Percentiles rank a stretch among this genome's conserved stretches.
Evolutionary conservation across 1,140 invertebrate genomes (phyloP).

Genomic region (Zophobas atratus): DNA sequence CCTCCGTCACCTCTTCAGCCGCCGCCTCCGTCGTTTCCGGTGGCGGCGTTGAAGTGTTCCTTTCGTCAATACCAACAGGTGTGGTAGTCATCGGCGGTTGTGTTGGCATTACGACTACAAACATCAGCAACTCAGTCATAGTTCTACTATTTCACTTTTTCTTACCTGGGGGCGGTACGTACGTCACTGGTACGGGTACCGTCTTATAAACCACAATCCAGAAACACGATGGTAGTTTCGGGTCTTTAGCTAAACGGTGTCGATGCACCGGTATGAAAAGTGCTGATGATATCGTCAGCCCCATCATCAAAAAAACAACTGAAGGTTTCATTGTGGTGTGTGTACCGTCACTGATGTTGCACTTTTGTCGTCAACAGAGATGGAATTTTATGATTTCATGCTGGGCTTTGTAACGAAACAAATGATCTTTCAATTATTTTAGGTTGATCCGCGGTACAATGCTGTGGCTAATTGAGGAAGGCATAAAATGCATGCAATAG

Average conservation of each 20-base stretch:
- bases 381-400: slow-evolving; percentile 13
- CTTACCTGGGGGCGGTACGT: slow-evolving; percentile 1
- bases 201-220: slow-evolving; percentile 17
- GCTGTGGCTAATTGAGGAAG: slow-evolving; percentile 29
- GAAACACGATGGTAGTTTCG: slow-evolving; percentile 11
- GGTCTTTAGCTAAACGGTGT: not conserved
- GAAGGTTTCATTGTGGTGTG: slow-evolving; percentile 16
- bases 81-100: slow-evolving; percentile 4
- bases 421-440: slow-evolving; percentile 18
- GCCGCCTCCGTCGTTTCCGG: not conserved
- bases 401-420: slow-evolving; percentile 5
- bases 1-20: slow-evolving; percentile 13
- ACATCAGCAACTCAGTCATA: not conserved
- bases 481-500: not conserved
- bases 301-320: not conserved
- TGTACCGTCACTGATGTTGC: not conserved
- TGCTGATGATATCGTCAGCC: not conserved
- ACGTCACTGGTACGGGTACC: not conserved
- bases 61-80: slow-evolving; percentile 1
- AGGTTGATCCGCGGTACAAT: not conserved
- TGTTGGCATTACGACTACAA: not conserved
- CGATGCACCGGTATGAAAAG: not conserved
- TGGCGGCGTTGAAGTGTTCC: not conserved
- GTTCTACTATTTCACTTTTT: not conserved
- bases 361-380: not conserved